Conservation (phyloP, 53 echinoderm and acorn worm genomes). For the Holothuria scabra region DNA sequence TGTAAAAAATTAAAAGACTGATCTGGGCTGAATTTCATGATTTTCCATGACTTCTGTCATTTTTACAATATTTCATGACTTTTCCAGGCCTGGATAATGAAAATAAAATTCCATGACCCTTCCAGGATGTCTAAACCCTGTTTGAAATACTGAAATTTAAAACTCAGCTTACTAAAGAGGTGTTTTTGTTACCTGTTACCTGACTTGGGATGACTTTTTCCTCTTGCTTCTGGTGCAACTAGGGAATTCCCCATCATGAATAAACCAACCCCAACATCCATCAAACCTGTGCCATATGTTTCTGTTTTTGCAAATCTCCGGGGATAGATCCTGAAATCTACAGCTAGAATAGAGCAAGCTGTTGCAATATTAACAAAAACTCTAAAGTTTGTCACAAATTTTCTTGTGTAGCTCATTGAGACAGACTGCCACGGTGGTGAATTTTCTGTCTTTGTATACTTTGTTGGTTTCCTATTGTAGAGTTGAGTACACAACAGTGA, state of each 20-base stretch:
- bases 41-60: no score
- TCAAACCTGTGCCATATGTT: slow-evolving; percentile 88
- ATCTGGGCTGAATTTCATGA: no score
- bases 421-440: not conserved
- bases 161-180: not conserved
- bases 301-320: slow-evolving; percentile 92
- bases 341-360: slow-evolving; percentile 85
- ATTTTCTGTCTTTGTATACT: not conserved
- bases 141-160: no score
- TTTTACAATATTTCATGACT: no score
- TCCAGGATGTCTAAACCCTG: no score
- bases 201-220: slow-evolving; percentile 3
- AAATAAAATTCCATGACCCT: no score
- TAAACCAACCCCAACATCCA: slow-evolving; percentile 85
- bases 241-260: slow-evolving; percentile 88
- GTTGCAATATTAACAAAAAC: slow-evolving; percentile 75
- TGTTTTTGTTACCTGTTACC: not conserved
- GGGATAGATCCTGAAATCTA: slow-evolving; percentile 89
- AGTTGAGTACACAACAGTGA: slow-evolving; percentile 44
- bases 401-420: not conserved
- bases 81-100: no score
- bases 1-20: no score
- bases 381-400: slow-evolving; percentile 50
- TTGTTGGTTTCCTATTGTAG: not conserved
- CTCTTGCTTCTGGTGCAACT: slow-evolving; percentile 84